Evolutionary conservation across 2,888 invertebrate species (phyloP), one percentile per base, ranked within the genome.

Genomic region (Zaprionus bogoriensis): DNA sequence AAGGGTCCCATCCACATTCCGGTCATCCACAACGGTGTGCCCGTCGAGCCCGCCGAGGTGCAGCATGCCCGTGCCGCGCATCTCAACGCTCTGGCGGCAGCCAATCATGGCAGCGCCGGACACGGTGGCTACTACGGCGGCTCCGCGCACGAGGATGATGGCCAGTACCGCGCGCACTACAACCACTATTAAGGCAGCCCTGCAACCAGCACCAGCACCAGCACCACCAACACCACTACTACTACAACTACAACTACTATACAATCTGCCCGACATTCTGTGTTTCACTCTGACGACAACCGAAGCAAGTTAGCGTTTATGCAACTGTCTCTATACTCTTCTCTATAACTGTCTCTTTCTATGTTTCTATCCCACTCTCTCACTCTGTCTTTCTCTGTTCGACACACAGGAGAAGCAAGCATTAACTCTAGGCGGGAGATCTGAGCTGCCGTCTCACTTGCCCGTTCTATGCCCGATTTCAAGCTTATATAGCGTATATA

Each of bases 21-120:
- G 39, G 89, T 91, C 61, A 91, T 91, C 71, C 91, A 90, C 58
- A 92, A 92, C 62, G 92, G 92, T 51, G 91, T 92, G 27, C 92
- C 92, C 45, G 88, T 92, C 5, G 92, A 92, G 80, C 92, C 92
- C 23, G 91, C 92, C 6, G 92, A 92, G 87, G 92, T 92, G 30
- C 91, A 91, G 74, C 90, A 91, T 30, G 91, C 91, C 10, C 90
- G 91, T 63, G 91, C 91, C 57, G 90, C 91, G 12, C 91, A 91
- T 59, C 84, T 91, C 52, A 90, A 84, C 27, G 91, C 91, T 2
- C 64, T 91, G 55, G 89, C 90, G 9, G 89, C 90, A 22, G 91
- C 91, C 22, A 89, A 85, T 38, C 86, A 89, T 44, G 83, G 87
- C 4, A 61, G 60, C 38, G 64, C 38, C 3, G 52, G 70, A 19